Evolutionary conservation across 2,797 vertebrate genomes (phyloP).

Genomic region (Triplophysa bombifrons): DNA sequence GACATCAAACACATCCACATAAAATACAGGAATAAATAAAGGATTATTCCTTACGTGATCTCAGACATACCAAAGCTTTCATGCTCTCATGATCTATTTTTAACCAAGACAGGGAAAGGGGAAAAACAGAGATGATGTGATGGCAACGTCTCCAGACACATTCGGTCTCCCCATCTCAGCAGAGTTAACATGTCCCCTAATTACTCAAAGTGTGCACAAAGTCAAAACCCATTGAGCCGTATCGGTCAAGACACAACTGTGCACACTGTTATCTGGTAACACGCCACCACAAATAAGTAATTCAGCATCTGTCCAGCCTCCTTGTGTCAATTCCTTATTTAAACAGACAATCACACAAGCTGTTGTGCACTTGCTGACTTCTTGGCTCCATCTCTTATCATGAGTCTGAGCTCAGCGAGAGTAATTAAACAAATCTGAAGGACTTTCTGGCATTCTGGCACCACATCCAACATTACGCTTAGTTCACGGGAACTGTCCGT

Average conservation of each 20-base stretch:
- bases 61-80: not conserved
- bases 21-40: not conserved
- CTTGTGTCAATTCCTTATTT: constrained; percentile 21
- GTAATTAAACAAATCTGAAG: constrained; percentile 54
- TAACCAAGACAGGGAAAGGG: not conserved
- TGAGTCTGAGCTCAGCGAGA: constrained; percentile 43
- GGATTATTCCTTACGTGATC: not conserved
- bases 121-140: not conserved
- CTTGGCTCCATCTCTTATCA: constrained; percentile 39
- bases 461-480: not conserved
- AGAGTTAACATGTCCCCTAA: constrained; percentile 18
- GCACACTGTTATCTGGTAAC: not conserved
- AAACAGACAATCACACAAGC: constrained; percentile 31
- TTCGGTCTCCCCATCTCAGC: constrained; percentile 37
- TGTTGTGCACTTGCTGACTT: constrained; percentile 26
- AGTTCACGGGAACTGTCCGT: not conserved
- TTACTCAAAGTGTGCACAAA: constrained; percentile 3
- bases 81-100: not conserved
- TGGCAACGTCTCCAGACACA: constrained; percentile 1
- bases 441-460: constrained; percentile 35
- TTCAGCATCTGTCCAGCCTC: not conserved
- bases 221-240: constrained; percentile 33
- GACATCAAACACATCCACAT: not conserved
- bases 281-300: not conserved
- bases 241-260: constrained; percentile 20